These are phyloP conservation scores for Protomyctophum bolini DNA, from an alignment of 2,113 vertebrate genomes.

Conservation along the genomic window DNA sequence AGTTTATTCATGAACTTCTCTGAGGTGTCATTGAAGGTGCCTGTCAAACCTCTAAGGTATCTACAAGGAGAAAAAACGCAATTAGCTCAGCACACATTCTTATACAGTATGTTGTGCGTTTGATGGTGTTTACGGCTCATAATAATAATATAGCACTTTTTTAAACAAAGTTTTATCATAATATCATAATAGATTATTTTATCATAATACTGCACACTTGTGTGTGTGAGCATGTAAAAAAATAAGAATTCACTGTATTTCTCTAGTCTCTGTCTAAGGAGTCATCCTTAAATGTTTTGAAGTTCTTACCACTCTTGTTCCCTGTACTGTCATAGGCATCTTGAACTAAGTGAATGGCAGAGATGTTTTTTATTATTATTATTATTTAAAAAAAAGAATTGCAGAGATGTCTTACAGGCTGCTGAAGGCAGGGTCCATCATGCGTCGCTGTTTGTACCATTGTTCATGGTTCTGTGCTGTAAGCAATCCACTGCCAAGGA, in stretches of 20 bases:
- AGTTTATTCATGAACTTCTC: slow-evolving; percentile 56
- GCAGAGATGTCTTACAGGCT: slow-evolving; percentile 68
- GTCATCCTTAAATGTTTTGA: too few relatives aligned
- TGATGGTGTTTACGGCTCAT: too few relatives aligned
- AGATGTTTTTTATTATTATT: not conserved
- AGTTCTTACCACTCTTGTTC: too few relatives aligned
- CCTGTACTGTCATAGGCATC: not conserved
- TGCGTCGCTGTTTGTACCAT: slow-evolving; percentile 83
- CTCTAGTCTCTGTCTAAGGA: too few relatives aligned
- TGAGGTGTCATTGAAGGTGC: slow-evolving; percentile 49
- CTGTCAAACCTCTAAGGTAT: slow-evolving; percentile 48
- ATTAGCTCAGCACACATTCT: too few relatives aligned
- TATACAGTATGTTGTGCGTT: too few relatives aligned
- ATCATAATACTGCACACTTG: too few relatives aligned
- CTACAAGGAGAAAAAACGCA: slow-evolving; percentile 15
- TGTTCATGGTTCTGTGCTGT: slow-evolving; percentile 76
- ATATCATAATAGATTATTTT: too few relatives aligned
- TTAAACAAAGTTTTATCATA: too few relatives aligned
- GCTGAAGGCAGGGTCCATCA: slow-evolving; percentile 86
- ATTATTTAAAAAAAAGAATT: not conserved
- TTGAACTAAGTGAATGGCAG: not conserved
- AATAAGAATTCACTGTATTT: too few relatives aligned
- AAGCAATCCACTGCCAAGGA: slow-evolving; percentile 81
- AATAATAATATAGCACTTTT: too few relatives aligned
- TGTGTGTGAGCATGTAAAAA: too few relatives aligned